Conservation (phyloP, 92 coral and sea anemone genomes). For the Anthopleura xanthogrammica region DNA sequence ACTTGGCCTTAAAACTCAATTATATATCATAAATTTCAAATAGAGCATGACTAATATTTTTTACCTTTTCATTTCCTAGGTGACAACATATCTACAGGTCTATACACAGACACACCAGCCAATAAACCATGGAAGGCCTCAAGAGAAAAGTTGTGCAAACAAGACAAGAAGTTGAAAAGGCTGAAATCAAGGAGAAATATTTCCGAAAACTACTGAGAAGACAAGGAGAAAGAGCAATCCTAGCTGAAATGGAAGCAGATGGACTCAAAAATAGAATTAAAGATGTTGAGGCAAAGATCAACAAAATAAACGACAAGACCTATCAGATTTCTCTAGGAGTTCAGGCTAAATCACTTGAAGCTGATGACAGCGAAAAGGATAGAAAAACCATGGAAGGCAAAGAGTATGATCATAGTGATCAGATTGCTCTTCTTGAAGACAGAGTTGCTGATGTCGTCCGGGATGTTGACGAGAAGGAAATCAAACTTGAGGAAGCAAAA, state of each 20-base stretch:
- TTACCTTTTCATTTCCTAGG: not conserved
- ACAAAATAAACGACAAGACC: conserved; percentile 31
- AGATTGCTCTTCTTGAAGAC: conserved; percentile 57
- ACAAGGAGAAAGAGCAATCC: conserved; percentile 63
- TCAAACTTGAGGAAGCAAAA: conserved; percentile 48
- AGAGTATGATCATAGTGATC: conserved; percentile 73
- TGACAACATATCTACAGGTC: not conserved
- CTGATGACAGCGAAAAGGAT: conserved; percentile 81
- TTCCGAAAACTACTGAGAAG: conserved; percentile 45
- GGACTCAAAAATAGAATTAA: conserved; percentile 55
- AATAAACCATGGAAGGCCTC: conserved; percentile 60
- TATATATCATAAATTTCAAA: too few species aligned
- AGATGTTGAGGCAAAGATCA: conserved; percentile 41
- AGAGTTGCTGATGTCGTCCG: conserved; percentile 56
- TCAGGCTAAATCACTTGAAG: conserved; percentile 64
- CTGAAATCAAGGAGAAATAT: conserved; percentile 63
- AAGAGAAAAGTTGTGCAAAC: conserved; percentile 67
- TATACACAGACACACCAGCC: conserved; percentile 29
- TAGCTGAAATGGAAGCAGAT: conserved; percentile 69
- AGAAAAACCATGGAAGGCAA: conserved; percentile 73
- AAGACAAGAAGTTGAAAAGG: conserved; percentile 55
- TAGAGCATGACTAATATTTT: not conserved
- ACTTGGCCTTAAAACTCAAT: too few species aligned
- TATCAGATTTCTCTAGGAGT: conserved; percentile 37
- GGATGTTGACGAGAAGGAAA: conserved; percentile 65